Evolutionary conservation across 2,888 invertebrate species (phyloP).

Genomic region (Eueremaeus valkanovi): DNA sequence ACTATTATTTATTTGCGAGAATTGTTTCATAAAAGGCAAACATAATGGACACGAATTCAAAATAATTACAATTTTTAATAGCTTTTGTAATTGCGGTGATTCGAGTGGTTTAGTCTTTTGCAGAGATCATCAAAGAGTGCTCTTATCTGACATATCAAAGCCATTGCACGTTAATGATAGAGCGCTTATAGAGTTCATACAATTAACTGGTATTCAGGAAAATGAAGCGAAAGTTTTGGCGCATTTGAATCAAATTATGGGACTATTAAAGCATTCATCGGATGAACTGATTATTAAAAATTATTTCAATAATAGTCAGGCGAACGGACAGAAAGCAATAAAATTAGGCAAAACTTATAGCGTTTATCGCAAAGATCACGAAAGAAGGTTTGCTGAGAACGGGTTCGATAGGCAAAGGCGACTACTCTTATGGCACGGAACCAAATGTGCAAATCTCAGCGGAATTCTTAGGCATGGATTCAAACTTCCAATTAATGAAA

Average conservation of each 20-base stretch:
- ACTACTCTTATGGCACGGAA: constrained; percentile 28
- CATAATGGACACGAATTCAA: background rate
- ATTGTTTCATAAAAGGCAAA: background rate
- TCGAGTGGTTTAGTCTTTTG: background rate
- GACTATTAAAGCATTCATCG: background rate
- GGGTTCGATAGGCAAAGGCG: constrained; percentile 9
- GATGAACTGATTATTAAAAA: background rate
- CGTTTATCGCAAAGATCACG: constrained; percentile 1
- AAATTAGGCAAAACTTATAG: background rate
- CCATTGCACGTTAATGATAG: background rate
- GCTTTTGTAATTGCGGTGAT: constrained; percentile 20
- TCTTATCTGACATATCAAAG: background rate
- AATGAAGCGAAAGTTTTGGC: background rate
- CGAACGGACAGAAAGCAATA: background rate
- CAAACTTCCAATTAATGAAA: background rate
- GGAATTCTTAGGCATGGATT: constrained; percentile 1
- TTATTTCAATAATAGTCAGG: background rate
- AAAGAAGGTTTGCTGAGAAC: background rate
- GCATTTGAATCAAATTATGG: background rate
- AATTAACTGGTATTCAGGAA: too few relatives aligned
- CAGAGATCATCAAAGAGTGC: background rate
- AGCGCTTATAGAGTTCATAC: background rate
- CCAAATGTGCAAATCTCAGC: background rate
- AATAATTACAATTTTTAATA: background rate
- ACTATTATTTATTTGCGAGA: background rate